Conservation (phyloP, 2,113 vertebrate species). For the Anarrhichthys ocellatus region DNA sequence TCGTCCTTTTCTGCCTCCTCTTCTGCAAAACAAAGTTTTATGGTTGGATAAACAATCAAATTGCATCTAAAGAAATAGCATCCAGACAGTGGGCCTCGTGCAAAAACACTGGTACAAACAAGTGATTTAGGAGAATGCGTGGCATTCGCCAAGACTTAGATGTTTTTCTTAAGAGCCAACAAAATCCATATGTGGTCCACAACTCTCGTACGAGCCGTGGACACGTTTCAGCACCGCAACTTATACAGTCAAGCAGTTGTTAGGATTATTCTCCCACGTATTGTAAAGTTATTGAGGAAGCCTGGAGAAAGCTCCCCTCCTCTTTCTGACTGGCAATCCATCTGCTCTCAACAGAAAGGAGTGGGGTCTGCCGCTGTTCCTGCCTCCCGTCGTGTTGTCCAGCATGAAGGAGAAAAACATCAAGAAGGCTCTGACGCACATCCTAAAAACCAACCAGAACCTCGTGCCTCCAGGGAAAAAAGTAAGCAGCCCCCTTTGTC, state of each 20-base stretch:
- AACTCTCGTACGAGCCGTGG: no score
- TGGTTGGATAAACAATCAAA: neutral
- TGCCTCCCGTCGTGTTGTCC: constrained; percentile 94
- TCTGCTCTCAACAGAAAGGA: constrained; percentile 88
- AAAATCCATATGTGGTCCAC: no score
- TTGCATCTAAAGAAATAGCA: neutral
- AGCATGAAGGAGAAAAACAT: constrained; percentile 99
- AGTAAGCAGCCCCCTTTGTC: constrained; percentile 79
- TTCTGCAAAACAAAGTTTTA: neutral
- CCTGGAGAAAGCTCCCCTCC: neutral
- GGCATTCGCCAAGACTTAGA: neutral
- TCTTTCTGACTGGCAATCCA: neutral
- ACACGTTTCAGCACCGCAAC: no score
- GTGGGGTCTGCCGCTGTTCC: constrained; percentile 96
- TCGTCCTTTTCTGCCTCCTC: neutral
- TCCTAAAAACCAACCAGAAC: constrained; percentile 99
- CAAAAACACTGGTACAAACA: neutral
- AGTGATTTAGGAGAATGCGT: neutral
- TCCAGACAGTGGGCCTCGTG: neutral
- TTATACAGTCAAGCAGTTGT: neutral
- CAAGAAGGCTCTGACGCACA: constrained; percentile 98
- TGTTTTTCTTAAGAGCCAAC: neutral
- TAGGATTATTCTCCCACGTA: neutral
- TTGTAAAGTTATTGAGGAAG: neutral
- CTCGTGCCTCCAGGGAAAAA: constrained; percentile 98